These are phyloP conservation scores for Lissonota sp. DNA, from an alignment of 2,888 invertebrate genomes.

Conservation along the genomic window DNA sequence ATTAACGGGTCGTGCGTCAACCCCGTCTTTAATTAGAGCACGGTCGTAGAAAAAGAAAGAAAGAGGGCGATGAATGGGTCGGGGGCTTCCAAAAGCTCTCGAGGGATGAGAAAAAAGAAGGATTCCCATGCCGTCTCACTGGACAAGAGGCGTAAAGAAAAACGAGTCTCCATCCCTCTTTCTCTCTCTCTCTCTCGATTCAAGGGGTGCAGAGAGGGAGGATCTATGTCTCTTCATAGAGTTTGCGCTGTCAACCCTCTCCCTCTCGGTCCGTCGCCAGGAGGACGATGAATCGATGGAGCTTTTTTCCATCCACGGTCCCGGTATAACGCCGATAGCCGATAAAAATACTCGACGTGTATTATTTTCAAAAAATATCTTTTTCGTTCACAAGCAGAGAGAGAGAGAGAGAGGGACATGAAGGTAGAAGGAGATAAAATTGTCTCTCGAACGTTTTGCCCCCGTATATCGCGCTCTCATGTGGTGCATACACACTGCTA, in stretches of 20 bases:
- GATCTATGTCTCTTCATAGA: conserved; percentile 6
- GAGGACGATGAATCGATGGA: conserved; percentile 44
- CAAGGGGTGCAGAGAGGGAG: not conserved
- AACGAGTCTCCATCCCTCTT: not conserved
- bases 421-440: conserved; percentile 21
- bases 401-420: conserved; percentile 8
- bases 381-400: not conserved
- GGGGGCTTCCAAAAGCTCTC: conserved; percentile 20
- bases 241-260: conserved; percentile 13
- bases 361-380: conserved; percentile 49
- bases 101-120: conserved; percentile 8
- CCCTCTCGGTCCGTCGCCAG: not conserved
- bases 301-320: conserved; percentile 18
- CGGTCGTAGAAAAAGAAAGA: conserved; percentile 24
- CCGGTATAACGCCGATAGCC: conserved; percentile 19
- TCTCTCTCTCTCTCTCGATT: not conserved
- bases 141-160: conserved; percentile 8
- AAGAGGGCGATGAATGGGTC: conserved; percentile 10
- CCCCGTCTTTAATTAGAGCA: conserved; percentile 67
- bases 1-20: conserved; percentile 68
- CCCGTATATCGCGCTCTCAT: not conserved
- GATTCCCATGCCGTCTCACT: conserved; percentile 25
- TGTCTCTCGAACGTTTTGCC: conserved; percentile 3
- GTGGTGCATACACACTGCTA: not conserved
- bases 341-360: conserved; percentile 49